These are phyloP conservation scores for Aphaenogaster floridana DNA, from an alignment of 1,140 invertebrate genomes.

Conservation along the genomic window DNA sequence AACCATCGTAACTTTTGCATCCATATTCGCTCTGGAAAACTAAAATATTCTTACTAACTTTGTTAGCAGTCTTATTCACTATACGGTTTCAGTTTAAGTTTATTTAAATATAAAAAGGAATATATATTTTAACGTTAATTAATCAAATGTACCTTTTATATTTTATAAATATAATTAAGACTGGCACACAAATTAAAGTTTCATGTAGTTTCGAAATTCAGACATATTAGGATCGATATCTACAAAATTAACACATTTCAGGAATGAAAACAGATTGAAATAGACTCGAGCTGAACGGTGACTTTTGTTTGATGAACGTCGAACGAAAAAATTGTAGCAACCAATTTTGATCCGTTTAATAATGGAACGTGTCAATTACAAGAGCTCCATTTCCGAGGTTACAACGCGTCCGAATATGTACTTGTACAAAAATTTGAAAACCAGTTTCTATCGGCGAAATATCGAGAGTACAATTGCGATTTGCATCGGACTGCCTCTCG, in stretches of 20 bases:
- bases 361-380: constrained; percentile 59
- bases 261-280: constrained; percentile 17
- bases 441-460: constrained; percentile 22
- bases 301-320: constrained; percentile 34
- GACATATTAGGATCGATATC: not conserved
- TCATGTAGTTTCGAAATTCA: not conserved
- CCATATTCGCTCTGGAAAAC: not conserved
- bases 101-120: not conserved
- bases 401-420: constrained; percentile 26
- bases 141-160: not conserved
- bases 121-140: not conserved
- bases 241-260: constrained; percentile 25
- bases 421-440: constrained; percentile 58
- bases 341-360: constrained; percentile 56
- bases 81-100: not conserved
- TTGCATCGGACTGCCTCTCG: constrained; percentile 53
- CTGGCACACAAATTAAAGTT: not conserved
- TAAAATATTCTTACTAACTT: not conserved
- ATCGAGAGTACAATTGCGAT: constrained; percentile 56
- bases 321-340: constrained; percentile 31
- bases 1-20: not conserved
- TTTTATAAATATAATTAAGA: not conserved
- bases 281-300: not conserved
- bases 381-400: constrained; percentile 34
- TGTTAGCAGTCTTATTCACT: not conserved